Evolutionary conservation across 2,113 vertebrate species (phyloP), one percentile per base, ranked within the genome.

Genomic region (Apteryx owenii): DNA sequence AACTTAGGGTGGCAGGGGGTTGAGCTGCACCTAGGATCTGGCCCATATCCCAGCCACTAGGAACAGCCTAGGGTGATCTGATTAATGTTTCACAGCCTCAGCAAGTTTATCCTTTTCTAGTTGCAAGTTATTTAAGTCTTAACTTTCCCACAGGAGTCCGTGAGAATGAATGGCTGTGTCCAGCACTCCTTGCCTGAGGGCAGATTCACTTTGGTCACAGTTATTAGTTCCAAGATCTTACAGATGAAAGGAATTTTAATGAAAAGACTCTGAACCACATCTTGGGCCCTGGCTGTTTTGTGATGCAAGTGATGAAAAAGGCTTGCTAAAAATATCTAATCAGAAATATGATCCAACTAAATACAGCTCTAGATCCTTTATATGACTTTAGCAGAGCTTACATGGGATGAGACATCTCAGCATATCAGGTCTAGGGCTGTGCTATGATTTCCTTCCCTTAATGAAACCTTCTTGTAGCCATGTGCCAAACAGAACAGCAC

Each of bases 311-410:
- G 81, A 96, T 90, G 50, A 89, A 97, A 93, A 46, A 94, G 68
- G 18, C 33, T 68, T 93, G 66, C 51, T 97, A 97, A 97, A 98
- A 98, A 95, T 95, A 88, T 33, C 88, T 95, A 92, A 96, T 93
- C 83, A 94, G 77, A 98, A 97, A 88, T 60, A 93, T 11, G 23
- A 95, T 40, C 23, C 21, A 92, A 68, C 28, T 62, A 95, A 95
- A 92, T 72, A 91, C 50, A 89, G 54, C 42, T 73, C 53, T 56
- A 53, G 48, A 62, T 83, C 56, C 91, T 69, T 93, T 54, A 92
- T 80, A 77, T 88, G 51, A 61, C 44, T 97, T 93, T 85, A 93
- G 93, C 70, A 69, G 68, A 93, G 76, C 33, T 12, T 94, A 93
- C 51, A 80, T 38, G 36, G 85, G 46, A 89, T 83, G 42, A 95